Conservation (phyloP, 2,888 invertebrate genomes). For the Acleris literana region DNA sequence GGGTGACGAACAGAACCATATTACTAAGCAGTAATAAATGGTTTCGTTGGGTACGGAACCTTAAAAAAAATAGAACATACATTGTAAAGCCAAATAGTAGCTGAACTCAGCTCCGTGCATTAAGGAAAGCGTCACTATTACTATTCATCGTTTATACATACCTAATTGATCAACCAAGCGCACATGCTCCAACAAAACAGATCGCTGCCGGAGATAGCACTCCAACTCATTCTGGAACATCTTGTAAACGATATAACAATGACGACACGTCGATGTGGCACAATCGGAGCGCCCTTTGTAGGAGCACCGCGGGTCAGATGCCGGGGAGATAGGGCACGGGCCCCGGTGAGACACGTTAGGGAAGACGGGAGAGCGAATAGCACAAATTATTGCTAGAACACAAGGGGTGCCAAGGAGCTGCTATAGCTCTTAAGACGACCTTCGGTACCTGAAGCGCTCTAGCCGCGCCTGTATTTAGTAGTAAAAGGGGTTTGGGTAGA, state of each 20-base stretch:
- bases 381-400: conserved; percentile 11
- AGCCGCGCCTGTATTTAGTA: too few species aligned
- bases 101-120: neutral
- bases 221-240: conserved; percentile 13
- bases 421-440: neutral
- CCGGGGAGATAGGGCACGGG: conserved; percentile 30
- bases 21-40: too few species aligned
- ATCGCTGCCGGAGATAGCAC: conserved; percentile 8
- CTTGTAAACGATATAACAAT: conserved; percentile 30
- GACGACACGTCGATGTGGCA: conserved; percentile 24
- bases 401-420: neutral
- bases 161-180: neutral
- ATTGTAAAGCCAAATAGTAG: too few species aligned
- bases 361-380: conserved; percentile 1
- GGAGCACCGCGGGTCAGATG: conserved; percentile 18
- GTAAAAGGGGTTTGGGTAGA: too few species aligned
- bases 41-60: too few species aligned
- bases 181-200: conserved; percentile 2
- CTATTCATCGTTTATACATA: neutral
- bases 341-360: conserved; percentile 15
- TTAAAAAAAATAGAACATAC: too few species aligned
- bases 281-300: conserved; percentile 21
- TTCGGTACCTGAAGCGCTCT: too few species aligned
- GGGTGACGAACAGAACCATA: too few species aligned
- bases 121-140: neutral